Conservation (phyloP, 2,113 vertebrate species). For the Leptodactylus fuscus region DNA sequence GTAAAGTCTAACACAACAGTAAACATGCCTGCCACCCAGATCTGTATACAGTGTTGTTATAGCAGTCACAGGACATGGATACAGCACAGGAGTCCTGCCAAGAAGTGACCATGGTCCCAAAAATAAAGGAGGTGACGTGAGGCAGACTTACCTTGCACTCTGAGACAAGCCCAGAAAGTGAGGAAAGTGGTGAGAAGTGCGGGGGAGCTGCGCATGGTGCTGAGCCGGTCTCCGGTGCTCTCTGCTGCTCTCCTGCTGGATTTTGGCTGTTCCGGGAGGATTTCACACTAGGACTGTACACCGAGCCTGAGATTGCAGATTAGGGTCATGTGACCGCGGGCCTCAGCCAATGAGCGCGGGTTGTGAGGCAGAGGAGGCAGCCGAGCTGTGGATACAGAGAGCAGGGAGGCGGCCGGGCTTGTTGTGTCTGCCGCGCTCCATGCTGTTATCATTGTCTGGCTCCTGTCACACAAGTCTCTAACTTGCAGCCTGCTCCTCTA, state of each 20-base stretch:
- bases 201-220: neutral
- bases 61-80: too few species aligned
- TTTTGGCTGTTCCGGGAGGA: neutral
- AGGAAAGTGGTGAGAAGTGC: slow-evolving; percentile 5
- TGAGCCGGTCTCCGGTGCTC: neutral
- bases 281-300: slow-evolving; percentile 12
- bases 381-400: neutral
- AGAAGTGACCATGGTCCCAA: neutral
- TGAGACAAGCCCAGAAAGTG: neutral
- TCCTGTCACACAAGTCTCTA: neutral
- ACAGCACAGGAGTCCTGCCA: neutral
- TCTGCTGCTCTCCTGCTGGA: neutral
- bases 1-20: too few species aligned
- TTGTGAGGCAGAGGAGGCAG: neutral
- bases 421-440: slow-evolving; percentile 27
- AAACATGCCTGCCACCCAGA: too few species aligned
- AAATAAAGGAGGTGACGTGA: neutral
- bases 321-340: slow-evolving; percentile 57
- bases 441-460: neutral
- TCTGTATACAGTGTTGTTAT: too few species aligned
- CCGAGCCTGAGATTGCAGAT: slow-evolving; percentile 52
- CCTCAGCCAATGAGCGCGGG: slow-evolving; percentile 33
- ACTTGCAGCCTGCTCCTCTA: too few species aligned
- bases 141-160: slow-evolving; percentile 57
- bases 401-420: slow-evolving; percentile 27